Evolutionary conservation across 2,888 invertebrate species (phyloP).

Genomic region (Ichneumon xanthorius): DNA sequence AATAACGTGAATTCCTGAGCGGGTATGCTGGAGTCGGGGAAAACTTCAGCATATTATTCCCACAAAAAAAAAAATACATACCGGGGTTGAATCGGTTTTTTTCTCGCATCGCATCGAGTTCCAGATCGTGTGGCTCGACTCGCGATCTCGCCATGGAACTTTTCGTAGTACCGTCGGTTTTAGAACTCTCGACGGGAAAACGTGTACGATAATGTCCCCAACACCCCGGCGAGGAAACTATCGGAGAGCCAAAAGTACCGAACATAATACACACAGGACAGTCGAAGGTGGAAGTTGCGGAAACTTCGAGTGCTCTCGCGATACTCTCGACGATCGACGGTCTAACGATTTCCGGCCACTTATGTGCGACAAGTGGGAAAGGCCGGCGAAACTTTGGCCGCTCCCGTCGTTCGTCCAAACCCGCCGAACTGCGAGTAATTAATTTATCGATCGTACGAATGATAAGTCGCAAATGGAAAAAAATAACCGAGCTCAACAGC

Average conservation of each 20-base stretch:
- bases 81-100: neutral
- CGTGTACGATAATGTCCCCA: neutral
- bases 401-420: neutral
- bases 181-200: slow-evolving; percentile 17
- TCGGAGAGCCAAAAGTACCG: slow-evolving; percentile 35
- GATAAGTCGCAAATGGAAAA: too few species aligned
- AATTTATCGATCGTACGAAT: too few species aligned
- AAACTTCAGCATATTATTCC: slow-evolving; percentile 5
- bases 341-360: slow-evolving; percentile 42
- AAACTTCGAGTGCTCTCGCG: slow-evolving; percentile 39
- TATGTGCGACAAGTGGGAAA: neutral
- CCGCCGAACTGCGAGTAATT: too few species aligned
- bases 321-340: slow-evolving; percentile 21
- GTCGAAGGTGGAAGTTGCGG: slow-evolving; percentile 47
- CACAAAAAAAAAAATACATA: neutral
- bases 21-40: slow-evolving; percentile 25
- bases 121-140: neutral
- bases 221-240: slow-evolving; percentile 39
- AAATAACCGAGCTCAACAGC: too few species aligned
- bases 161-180: slow-evolving; percentile 40
- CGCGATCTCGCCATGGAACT: slow-evolving; percentile 38
- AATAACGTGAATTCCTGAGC: slow-evolving; percentile 64
- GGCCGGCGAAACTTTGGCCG: slow-evolving; percentile 7
- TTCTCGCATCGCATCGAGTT: neutral
- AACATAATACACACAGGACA: slow-evolving; percentile 6